Evolutionary conservation across 2,113 vertebrate species (phyloP).

Genomic region (Cynocephalus volans): DNA sequence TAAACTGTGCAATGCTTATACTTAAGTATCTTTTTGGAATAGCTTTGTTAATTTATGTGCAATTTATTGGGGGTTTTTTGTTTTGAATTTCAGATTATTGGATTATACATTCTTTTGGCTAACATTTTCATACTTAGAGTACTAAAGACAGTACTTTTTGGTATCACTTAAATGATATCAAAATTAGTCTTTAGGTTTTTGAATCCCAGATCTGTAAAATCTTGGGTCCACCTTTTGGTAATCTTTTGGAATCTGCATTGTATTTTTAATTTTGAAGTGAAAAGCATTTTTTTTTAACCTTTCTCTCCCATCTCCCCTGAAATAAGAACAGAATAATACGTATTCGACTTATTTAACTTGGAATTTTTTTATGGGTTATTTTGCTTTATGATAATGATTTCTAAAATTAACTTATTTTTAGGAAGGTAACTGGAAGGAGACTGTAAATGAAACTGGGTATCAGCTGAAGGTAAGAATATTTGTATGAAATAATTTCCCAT

Average conservation of each 20-base stretch:
- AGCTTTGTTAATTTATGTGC: conserved; percentile 44
- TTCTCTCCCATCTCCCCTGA: not conserved
- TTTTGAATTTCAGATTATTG: conserved; percentile 59
- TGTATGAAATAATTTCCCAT: not conserved
- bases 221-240: not conserved
- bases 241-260: conserved; percentile 45
- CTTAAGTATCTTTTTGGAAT: conserved; percentile 35
- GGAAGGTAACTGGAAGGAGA: conserved; percentile 97
- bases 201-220: conserved; percentile 46
- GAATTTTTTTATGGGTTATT: conserved; percentile 2
- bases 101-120: conserved; percentile 32
- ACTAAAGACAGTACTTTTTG: conserved; percentile 23
- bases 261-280: conserved; percentile 65
- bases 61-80: not conserved
- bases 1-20: not conserved
- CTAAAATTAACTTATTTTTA: conserved; percentile 86
- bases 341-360: conserved; percentile 40
- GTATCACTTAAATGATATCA: not conserved
- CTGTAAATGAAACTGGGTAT: conserved; percentile 96
- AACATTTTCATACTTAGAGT: conserved; percentile 29
- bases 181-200: conserved; percentile 46
- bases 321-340: not conserved
- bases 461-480: conserved; percentile 94
- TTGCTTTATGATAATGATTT: conserved; percentile 59
- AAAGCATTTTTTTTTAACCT: conserved; percentile 13